These are phyloP conservation scores for Paralvinella palmiformis DNA, from an alignment of 1,140 invertebrate genomes.

Conservation along the genomic window DNA sequence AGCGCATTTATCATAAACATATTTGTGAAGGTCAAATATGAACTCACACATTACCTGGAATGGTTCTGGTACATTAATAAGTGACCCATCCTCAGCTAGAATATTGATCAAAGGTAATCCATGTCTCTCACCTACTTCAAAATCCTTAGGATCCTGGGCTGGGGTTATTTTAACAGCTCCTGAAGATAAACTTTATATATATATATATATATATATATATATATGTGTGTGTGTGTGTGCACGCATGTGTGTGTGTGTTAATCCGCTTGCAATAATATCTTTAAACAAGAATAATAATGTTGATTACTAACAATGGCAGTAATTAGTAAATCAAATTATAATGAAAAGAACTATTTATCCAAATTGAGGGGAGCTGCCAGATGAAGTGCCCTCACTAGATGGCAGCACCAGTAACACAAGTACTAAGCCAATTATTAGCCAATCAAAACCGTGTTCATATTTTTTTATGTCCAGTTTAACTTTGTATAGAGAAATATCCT, in stretches of 20 bases:
- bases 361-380: neutral
- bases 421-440: too few relatives aligned
- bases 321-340: neutral
- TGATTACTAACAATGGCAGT: too few relatives aligned
- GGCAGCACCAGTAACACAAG: too few relatives aligned
- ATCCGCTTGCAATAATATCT: neutral
- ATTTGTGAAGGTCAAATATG: too few relatives aligned
- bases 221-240: neutral
- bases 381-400: too few relatives aligned
- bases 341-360: neutral
- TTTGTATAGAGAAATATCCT: too few relatives aligned
- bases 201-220: neutral
- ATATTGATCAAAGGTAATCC: slow-evolving; percentile 86
- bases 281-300: neutral
- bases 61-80: slow-evolving; percentile 77
- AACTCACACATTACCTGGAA: slow-evolving; percentile 56
- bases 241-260: neutral
- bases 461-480: too few relatives aligned
- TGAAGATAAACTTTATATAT: neutral
- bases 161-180: slow-evolving; percentile 95
- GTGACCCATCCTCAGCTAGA: slow-evolving; percentile 82
- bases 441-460: too few relatives aligned
- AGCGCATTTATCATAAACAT: too few relatives aligned
- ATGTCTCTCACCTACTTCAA: slow-evolving; percentile 88
- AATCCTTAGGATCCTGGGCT: slow-evolving; percentile 96